Percentiles rank a stretch among this genome's conserved stretches.
Conservation (phyloP, 37 sponge, comb jelly and placozoan species). For the Axinella damicornis region DNA sequence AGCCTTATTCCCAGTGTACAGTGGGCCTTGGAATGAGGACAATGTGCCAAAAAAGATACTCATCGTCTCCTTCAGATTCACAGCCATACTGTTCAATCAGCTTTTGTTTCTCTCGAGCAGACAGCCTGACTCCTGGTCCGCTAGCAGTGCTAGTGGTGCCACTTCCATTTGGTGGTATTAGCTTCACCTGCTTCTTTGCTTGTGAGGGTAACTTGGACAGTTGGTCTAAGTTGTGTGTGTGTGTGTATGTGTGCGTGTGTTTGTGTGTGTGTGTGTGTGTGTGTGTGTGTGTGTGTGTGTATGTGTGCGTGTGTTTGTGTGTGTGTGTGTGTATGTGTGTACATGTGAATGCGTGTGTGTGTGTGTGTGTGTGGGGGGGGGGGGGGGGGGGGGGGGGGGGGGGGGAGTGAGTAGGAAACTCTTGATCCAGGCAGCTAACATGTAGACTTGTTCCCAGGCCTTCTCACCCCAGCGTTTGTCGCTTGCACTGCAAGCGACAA, state of each 20-base stretch:
- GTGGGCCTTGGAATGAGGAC: no score
- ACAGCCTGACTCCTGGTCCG: not conserved
- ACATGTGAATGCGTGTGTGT: not conserved
- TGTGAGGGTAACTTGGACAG: no score
- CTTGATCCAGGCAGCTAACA: no score
- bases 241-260: not conserved
- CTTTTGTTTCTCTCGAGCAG: constrained; percentile 33
- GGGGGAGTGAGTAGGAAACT: not conserved
- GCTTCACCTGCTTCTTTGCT: no score
- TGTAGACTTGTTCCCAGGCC: no score
- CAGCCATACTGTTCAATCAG: constrained; percentile 57
- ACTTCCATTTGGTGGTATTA: no score
- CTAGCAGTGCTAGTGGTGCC: no score
- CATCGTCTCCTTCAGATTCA: constrained; percentile 44
- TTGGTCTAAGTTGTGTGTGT: no score
- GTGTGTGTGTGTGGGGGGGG: not conserved
- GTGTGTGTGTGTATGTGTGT: constrained; percentile 24
- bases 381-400: not conserved
- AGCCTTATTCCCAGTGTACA: no score
- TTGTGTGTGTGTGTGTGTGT: constrained; percentile 2
- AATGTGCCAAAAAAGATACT: no score
- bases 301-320: constrained; percentile 19
- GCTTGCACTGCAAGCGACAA: no score
- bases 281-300: constrained; percentile 10
- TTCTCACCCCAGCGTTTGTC: no score